Evolutionary conservation across 2,113 vertebrate genomes (phyloP).

Genomic region (Syngnathus scovelli): DNA sequence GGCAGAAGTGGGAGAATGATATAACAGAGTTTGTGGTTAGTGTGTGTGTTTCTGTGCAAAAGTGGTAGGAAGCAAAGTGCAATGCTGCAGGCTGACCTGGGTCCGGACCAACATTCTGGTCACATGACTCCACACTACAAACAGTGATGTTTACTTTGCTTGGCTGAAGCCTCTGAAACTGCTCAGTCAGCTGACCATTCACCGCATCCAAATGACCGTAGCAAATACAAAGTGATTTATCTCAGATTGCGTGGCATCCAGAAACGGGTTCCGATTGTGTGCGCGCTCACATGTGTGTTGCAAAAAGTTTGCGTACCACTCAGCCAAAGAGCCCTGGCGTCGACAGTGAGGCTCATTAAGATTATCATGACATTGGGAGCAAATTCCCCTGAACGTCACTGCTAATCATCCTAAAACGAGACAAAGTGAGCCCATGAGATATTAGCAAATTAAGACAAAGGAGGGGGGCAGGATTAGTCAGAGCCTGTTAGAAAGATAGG

Average conservation of each 20-base stretch:
- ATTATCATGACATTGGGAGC: background rate
- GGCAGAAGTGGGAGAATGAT: slow-evolving; percentile 42
- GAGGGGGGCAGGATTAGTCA: slow-evolving; percentile 1
- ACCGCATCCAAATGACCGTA: slow-evolving; percentile 23
- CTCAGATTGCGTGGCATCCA: slow-evolving; percentile 10
- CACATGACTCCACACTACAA: slow-evolving; percentile 45
- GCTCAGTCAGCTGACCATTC: slow-evolving; percentile 36
- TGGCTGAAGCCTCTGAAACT: slow-evolving; percentile 40
- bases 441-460: slow-evolving; percentile 5
- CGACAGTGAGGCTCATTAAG: slow-evolving; percentile 1
- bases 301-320: background rate
- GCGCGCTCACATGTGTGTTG: background rate
- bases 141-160: slow-evolving; percentile 39
- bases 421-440: slow-evolving; percentile 8
- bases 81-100: slow-evolving; percentile 42
- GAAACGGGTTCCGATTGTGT: slow-evolving; percentile 6
- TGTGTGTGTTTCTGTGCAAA: slow-evolving; percentile 20
- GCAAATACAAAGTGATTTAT: slow-evolving; percentile 26
- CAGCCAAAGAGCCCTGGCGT: background rate
- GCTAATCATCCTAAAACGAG: slow-evolving; percentile 1
- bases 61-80: slow-evolving; percentile 50
- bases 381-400: slow-evolving; percentile 11
- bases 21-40: slow-evolving; percentile 33
- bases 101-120: slow-evolving; percentile 38
- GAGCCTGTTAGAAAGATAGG: background rate